These are phyloP conservation scores for Phymorhynchus buccinoides DNA, from an alignment of 1,140 invertebrate species.

Conservation along the genomic window DNA sequence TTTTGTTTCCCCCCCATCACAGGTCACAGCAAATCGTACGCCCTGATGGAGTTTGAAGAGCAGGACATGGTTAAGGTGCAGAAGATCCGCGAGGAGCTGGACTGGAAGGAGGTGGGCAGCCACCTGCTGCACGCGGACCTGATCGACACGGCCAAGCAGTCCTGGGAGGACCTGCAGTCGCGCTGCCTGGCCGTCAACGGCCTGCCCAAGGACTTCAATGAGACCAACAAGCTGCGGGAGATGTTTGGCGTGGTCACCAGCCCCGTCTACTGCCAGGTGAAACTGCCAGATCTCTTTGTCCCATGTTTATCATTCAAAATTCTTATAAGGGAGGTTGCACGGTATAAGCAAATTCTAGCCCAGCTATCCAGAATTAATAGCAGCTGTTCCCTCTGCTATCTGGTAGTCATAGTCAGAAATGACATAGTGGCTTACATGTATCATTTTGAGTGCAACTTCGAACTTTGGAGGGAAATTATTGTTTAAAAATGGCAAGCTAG, in stretches of 20 bases:
- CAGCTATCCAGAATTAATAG: no score
- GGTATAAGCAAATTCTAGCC: no score
- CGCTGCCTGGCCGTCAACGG: slow-evolving; percentile 77
- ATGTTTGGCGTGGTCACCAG: slow-evolving; percentile 76
- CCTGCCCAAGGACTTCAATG: slow-evolving; percentile 76
- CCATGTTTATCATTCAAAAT: no score
- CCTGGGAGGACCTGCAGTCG: slow-evolving; percentile 76
- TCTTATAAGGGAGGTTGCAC: no score
- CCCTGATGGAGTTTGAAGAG: slow-evolving; percentile 78
- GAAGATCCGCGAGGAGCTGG: slow-evolving; percentile 75
- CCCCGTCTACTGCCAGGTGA: slow-evolving; percentile 79
- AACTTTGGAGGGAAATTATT: no score
- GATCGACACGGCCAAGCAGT: slow-evolving; percentile 59
- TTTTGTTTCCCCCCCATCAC: no score
- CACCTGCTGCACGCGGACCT: slow-evolving; percentile 76
- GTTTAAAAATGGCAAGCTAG: no score
- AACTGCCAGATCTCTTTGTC: slow-evolving; percentile 24
- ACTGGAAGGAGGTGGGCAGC: slow-evolving; percentile 73
- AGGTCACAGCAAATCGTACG: slow-evolving; percentile 78
- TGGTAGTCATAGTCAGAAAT: no score
- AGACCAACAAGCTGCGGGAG: slow-evolving; percentile 76
- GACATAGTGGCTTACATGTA: no score
- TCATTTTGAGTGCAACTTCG: no score
- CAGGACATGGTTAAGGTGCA: slow-evolving; percentile 64
- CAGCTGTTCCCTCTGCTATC: no score